Evolutionary conservation across 2,113 vertebrate species (phyloP), one percentile per base, ranked within the genome.

Genomic region (Mus spicilegus): DNA sequence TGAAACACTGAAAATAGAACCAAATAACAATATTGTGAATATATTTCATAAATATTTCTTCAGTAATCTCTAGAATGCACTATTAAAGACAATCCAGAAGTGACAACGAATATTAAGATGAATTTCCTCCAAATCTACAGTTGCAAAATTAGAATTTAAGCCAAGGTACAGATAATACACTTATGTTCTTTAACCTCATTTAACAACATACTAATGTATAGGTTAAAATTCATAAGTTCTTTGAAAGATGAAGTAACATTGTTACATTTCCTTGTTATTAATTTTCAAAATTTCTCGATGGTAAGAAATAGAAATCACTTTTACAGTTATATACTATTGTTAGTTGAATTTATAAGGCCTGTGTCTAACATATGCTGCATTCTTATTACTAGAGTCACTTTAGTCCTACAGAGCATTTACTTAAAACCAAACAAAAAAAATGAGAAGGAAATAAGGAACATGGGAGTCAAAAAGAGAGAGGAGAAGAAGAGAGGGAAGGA

Each of bases 201-300:
- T 73, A 89, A 76, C 2, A 91, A 69, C 24, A 94, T 5, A 49
- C 12, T 72, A 51, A 0, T 54, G 1, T 58, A 61, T 51, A 42
- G 22, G 22, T 89, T 91, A 75, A 90, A 26, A 54, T 51, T 73
- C 6, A 42, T 84, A 51, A 72, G 7, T 70, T 39, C 11, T 95
- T 90, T 96, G n/a, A 97, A 94, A 78, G 36, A 96, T 81, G 39
- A 87, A 95, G 24, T 56, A 46, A n/a, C 20, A 14, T 69, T 7
- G 30, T 75, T 70, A n/a, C 54, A 9, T 91, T 28, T 89, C 3
- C 61, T 70, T 49, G 56, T 67, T 93, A n/a, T 61, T 87, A 20
- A 58, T 84, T 95, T 2, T 14, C 22, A 72, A 26, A 26, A 2
- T 89, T 88, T 42, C 56, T 67, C 19, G 54, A 54, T 26, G 65